Evolutionary conservation across 2,888 invertebrate species (phyloP), one percentile per base, ranked within the genome.

Genomic region (Alentia gelatinosa): DNA sequence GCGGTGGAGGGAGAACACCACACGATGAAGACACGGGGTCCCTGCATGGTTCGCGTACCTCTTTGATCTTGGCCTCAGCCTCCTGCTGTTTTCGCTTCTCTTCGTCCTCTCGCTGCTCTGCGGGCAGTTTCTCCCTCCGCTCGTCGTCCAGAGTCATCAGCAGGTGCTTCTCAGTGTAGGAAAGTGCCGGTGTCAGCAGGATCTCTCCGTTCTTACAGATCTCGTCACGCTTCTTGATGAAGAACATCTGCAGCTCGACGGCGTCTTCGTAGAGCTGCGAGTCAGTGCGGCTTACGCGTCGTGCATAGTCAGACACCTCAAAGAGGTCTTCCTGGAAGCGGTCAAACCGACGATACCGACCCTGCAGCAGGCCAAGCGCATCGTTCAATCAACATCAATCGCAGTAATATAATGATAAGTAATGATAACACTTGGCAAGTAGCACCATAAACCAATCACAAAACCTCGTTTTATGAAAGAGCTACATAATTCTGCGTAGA

Each of bases 321-420:
- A 99, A 99, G 95, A 99, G 97, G 95, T 99, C 99, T 94, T 98
- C 98, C 96, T 99, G 99, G 96, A 99, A 99, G 91, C 98, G 97
- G 96, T 99, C 99, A 92, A 99, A 96, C 7, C 99, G 97, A 94
- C 98, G 98, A 96, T 99, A 99, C 3, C 98, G 97, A 0, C 98
- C 98, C 95, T 98, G 97, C 26, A 74, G n/a, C n/a, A n/a, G n/a
- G n/a, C n/a, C n/a, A n/a, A n/a, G n/a, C n/a, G n/a, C n/a, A n/a
- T n/a, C n/a, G n/a, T n/a, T n/a, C n/a, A n/a, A n/a, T n/a, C n/a
- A n/a, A n/a, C n/a, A n/a, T n/a, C n/a, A n/a, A n/a, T n/a, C n/a
- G n/a, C n/a, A n/a, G n/a, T n/a, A n/a, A n/a, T n/a, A n/a, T n/a
- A n/a, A n/a, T n/a, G n/a, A n/a, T n/a, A n/a, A n/a, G n/a, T n/a